Evolutionary conservation across 2,113 vertebrate genomes (phyloP), one percentile per base, ranked within the genome.

Genomic region (Boulengeromyrus knoepffleri): DNA sequence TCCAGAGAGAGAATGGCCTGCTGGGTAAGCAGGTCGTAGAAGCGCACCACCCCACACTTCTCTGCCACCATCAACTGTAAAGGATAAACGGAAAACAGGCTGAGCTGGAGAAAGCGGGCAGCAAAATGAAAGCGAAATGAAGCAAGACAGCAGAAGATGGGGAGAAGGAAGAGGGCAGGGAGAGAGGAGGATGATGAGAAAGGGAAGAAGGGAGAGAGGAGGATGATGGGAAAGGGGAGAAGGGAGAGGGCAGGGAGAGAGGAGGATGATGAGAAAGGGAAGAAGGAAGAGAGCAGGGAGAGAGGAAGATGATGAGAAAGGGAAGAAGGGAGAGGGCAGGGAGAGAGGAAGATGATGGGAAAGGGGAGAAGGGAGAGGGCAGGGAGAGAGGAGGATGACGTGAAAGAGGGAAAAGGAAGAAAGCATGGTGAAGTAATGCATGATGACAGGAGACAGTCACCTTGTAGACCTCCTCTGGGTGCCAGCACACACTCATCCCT

Each of bases 401-500:
- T 2, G 5, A 62, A 31, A 13, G 21, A 0, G 15, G 21, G 88
- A n/a, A 24, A 39, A 9, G 36, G 39, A 46, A 39, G 49, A 31
- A 24, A n/a, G 52, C 1, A 5, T 46, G 27, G 88, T 21, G 8
- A 24, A 24, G 10, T 0, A 27, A 27, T 49, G 46, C 24, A 27
- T 47, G 27, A 42, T 42, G 74, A 80, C 15, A 80, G 49, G 2
- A 31, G 45, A 39, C 70, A 88, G 91, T 85, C 92, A 98, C 99
- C 97, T 99, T 99, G 91, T 95, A 99, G 52, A 94, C 92, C 89
- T 99, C 99, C 90, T 98, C 96, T 36, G 98, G 97, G 94, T 99
- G 98, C 99, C 99, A 99, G 94, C 97, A 98, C 89, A 99, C 98
- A 91, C 97, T 98, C 95, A 99, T 96, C 89, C 99, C 99, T 89